Evolutionary conservation across 2,797 vertebrate species (phyloP).

Genomic region (Rhinogobio ventralis): DNA sequence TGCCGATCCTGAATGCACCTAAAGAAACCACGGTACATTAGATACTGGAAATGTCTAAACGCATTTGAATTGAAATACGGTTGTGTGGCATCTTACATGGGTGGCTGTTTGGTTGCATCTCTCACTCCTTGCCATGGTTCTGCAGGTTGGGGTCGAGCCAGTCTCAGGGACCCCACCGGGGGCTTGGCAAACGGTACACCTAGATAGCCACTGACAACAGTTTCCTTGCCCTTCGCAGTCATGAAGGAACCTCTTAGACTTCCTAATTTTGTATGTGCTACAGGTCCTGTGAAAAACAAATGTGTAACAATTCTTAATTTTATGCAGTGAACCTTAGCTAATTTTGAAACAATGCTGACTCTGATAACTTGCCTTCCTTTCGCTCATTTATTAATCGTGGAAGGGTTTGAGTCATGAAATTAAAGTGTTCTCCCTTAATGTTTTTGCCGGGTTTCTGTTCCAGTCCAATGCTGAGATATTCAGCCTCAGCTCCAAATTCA

Average conservation of each 20-base stretch:
- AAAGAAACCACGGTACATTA: conserved; percentile 7
- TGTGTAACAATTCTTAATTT: too few relatives aligned
- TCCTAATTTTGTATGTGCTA: conserved; percentile 58
- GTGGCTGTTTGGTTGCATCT: conserved; percentile 80
- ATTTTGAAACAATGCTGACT: too few relatives aligned
- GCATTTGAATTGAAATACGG: not conserved
- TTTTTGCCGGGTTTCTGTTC: conserved; percentile 64
- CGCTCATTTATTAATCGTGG: conserved; percentile 63
- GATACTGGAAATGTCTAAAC: not conserved
- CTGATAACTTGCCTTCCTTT: conserved; percentile 39
- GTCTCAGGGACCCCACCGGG: conserved; percentile 81
- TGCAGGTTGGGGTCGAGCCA: conserved; percentile 77
- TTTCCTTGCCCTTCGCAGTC: conserved; percentile 74
- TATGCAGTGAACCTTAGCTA: too few relatives aligned
- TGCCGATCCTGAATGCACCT: conserved; percentile 79
- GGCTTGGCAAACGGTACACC: conserved; percentile 86
- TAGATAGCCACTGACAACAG: conserved; percentile 77
- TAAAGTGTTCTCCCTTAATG: conserved; percentile 72
- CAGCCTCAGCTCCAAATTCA: conserved; percentile 63
- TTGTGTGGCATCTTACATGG: conserved; percentile 74
- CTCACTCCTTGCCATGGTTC: conserved; percentile 80
- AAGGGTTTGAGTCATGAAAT: conserved; percentile 74
- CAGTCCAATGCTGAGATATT: conserved; percentile 73
- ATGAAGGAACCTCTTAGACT: conserved; percentile 71
- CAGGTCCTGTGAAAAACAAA: conserved; percentile 40